Evolutionary conservation across 2,888 invertebrate genomes (phyloP).

Genomic region (Nomada lathburiana): DNA sequence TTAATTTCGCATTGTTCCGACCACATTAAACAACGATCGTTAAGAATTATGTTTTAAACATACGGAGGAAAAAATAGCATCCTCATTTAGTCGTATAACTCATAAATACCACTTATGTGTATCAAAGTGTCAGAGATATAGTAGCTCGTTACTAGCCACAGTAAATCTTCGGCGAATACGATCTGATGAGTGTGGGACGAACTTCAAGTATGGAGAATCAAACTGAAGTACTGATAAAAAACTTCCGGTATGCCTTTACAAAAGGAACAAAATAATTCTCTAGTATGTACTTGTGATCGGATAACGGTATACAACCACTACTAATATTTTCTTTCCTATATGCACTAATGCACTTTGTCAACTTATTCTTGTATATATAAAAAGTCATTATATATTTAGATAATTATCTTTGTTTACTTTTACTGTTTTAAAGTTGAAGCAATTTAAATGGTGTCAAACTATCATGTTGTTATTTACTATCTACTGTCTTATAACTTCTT

Average conservation of each 20-base stretch:
- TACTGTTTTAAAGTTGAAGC: too few species aligned
- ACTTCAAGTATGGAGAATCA: slow-evolving; percentile 61
- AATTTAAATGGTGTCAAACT: too few species aligned
- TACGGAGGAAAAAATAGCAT: slow-evolving; percentile 61
- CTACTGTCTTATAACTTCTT: too few species aligned
- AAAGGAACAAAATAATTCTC: background rate
- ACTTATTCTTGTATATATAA: background rate
- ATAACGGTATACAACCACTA: too few species aligned
- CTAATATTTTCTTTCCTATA: too few species aligned
- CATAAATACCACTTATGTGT: slow-evolving; percentile 79
- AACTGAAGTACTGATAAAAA: background rate
- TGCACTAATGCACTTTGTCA: background rate
- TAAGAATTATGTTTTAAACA: slow-evolving; percentile 16
- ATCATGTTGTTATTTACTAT: too few species aligned
- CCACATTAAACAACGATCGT: slow-evolving; percentile 38
- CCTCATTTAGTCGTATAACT: slow-evolving; percentile 74
- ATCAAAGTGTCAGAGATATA: slow-evolving; percentile 69
- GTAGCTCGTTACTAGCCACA: slow-evolving; percentile 73
- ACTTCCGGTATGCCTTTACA: background rate
- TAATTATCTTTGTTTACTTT: too few species aligned
- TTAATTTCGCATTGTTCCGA: slow-evolving; percentile 35
- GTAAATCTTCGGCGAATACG: slow-evolving; percentile 72
- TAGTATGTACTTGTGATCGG: too few species aligned
- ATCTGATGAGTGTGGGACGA: slow-evolving; percentile 74
- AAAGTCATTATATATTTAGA: too few species aligned